Evolutionary conservation across 2,888 invertebrate genomes (phyloP).

Genomic region (Nymphalis urticae): DNA sequence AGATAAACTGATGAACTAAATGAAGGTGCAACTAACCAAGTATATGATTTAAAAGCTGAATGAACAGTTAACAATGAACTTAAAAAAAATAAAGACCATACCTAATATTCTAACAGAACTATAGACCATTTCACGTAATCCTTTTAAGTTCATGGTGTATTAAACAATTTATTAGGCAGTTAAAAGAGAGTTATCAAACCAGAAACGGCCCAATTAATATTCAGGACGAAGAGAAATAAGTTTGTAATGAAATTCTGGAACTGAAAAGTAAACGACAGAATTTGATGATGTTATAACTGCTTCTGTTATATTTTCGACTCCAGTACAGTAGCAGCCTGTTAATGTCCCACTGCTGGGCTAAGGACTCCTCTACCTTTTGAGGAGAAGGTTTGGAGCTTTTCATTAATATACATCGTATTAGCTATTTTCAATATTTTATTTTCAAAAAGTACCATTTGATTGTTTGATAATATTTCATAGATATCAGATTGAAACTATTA

Average conservation of each 20-base stretch:
- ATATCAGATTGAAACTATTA: no score
- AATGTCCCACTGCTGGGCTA: no score
- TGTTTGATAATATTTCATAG: no score
- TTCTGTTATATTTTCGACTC: not conserved
- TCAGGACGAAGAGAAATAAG: slow-evolving; percentile 22
- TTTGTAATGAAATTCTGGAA: slow-evolving; percentile 16
- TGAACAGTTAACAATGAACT: slow-evolving; percentile 25
- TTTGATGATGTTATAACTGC: not conserved
- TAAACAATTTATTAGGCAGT: slow-evolving; percentile 30
- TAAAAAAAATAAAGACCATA: slow-evolving; percentile 28
- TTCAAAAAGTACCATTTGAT: no score
- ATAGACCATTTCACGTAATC: slow-evolving; percentile 20
- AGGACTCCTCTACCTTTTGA: no score
- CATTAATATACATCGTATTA: no score
- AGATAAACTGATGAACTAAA: slow-evolving; percentile 7
- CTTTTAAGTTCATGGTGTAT: slow-evolving; percentile 31
- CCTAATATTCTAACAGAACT: slow-evolving; percentile 14
- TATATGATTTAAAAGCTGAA: slow-evolving; percentile 18
- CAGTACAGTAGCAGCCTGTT: no score
- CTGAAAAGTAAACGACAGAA: slow-evolving; percentile 10
- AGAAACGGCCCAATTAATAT: slow-evolving; percentile 30
- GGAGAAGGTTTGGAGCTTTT: no score
- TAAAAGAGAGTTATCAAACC: slow-evolving; percentile 27
- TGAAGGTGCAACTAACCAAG: not conserved
- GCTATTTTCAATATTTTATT: no score